Base-by-base conservation (phyloP, 2,113 vertebrate genomes). In the Cygnus buccinator region DNA sequence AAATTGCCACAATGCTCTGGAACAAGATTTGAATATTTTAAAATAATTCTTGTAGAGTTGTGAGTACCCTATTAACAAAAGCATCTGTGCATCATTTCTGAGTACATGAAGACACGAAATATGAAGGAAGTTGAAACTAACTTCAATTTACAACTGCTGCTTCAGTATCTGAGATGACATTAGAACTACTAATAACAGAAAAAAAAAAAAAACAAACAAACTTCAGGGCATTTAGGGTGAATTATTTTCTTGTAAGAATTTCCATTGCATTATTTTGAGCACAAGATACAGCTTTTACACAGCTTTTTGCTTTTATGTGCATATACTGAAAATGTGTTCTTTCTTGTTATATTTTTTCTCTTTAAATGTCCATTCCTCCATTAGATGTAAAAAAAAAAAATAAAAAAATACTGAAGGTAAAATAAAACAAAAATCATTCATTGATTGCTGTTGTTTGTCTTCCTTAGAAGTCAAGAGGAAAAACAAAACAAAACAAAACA, bases 401-500 rank as follows among this genome's bases (percentile, higher is more conserved):
- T 59, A 79, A 50, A 48, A 11, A 11, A 62, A 43, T 35, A 41
- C 41, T 81, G 37, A 84, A 86, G 62, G 63, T 9, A 83, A 93
- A 95, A 35, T 5, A 73, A 58, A 90, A 62, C 4, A 61, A 75
- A 95, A 76, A 52, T 46, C 4, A 84, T 88, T 44, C 68, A 81
- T 15, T 86, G 67, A 84, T 67, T 88, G 41, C 15, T 84, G 28
- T 15, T 92, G 11, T 29, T 75, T 88, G 58, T 80, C 71, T 84
- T 89, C 77, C 84, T 91, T 41, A 68, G 92, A 91, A 66, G 80
- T 94, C 58, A 95, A 89, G 79, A 73, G 35, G 39, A 90, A 87
- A 90, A 94, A 61, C 8, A 19, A 46, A 48, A 21, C 9, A 20
- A 48, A 48, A 18, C 44, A 44, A 44, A 44, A 44, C 17, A 44